Evolutionary conservation across 2,113 vertebrate genomes (phyloP).

Genomic region (Silurus glanis): DNA sequence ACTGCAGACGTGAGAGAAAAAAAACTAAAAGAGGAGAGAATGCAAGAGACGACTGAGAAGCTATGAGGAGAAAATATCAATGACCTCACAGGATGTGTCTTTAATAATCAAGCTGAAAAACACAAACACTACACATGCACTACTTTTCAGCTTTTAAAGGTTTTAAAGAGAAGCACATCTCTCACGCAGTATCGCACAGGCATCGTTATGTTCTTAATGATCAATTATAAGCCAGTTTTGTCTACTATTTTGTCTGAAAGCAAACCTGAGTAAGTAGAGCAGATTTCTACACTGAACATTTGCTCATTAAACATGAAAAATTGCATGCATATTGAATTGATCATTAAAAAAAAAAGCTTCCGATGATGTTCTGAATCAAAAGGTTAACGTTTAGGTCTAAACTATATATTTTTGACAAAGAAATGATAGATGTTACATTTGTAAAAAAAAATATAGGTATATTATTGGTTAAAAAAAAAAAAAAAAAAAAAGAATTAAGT

Average conservation of each 20-base stretch:
- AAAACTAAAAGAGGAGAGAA: not conserved
- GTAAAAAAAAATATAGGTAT: not conserved
- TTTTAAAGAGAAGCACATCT: conserved; percentile 14
- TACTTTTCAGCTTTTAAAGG: not conserved
- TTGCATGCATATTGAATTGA: not conserved
- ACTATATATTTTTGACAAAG: not conserved
- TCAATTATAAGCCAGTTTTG: not conserved
- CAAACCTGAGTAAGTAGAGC: not conserved
- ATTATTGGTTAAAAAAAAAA: not conserved
- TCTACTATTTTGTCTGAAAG: not conserved
- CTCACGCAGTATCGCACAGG: conserved; percentile 59
- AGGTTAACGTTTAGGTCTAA: not conserved
- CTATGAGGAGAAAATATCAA: not conserved
- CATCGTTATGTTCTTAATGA: conserved; percentile 66
- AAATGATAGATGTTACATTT: not conserved
- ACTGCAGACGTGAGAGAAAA: not conserved
- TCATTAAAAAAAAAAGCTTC: not conserved
- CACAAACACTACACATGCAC: conserved; percentile 12
- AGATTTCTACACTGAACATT: not conserved
- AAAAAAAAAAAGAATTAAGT: too few species aligned
- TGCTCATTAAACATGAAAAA: not conserved
- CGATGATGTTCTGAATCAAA: not conserved
- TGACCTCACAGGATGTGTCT: conserved; percentile 18
- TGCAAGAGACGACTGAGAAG: not conserved
- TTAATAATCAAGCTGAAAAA: not conserved